Conservation (phyloP, 2,888 invertebrate genomes). For the Phyllotreta cruciferae region DNA sequence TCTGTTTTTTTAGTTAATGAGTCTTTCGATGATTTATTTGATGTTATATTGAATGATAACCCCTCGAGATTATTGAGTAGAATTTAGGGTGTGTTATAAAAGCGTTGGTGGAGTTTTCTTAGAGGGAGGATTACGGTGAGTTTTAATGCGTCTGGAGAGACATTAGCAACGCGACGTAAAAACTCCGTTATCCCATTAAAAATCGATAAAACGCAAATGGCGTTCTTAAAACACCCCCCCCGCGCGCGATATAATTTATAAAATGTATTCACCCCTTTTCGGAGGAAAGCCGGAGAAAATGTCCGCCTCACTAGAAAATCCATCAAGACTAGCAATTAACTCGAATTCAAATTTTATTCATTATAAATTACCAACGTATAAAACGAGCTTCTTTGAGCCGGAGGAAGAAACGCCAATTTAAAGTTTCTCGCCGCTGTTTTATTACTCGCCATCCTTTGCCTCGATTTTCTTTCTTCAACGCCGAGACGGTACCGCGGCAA, state of each 20-base stretch:
- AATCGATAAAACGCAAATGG: constrained; percentile 59
- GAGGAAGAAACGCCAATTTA: constrained; percentile 61
- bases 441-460: constrained; percentile 46
- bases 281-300: constrained; percentile 53
- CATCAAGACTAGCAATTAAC: constrained; percentile 62
- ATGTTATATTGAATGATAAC: too few species aligned
- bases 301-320: constrained; percentile 58
- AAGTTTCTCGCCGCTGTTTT: constrained; percentile 57
- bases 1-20: too few species aligned
- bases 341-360: constrained; percentile 62
- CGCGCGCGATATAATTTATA: constrained; percentile 56
- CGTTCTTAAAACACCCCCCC: constrained; percentile 56
- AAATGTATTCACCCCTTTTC: constrained; percentile 56
- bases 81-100: constrained; percentile 16
- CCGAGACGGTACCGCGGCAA: constrained; percentile 5
- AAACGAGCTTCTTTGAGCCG: constrained; percentile 59
- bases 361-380: constrained; percentile 62
- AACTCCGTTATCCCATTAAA: constrained; percentile 52
- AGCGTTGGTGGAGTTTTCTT: constrained; percentile 36
- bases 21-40: too few species aligned
- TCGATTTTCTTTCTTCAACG: constrained; percentile 33
- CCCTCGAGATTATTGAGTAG: too few species aligned
- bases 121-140: constrained; percentile 40
- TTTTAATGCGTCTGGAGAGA: constrained; percentile 45
- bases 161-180: constrained; percentile 46